These are phyloP conservation scores for Spheniscus mendiculus DNA, from an alignment of 2,113 vertebrate species.

Conservation along the genomic window DNA sequence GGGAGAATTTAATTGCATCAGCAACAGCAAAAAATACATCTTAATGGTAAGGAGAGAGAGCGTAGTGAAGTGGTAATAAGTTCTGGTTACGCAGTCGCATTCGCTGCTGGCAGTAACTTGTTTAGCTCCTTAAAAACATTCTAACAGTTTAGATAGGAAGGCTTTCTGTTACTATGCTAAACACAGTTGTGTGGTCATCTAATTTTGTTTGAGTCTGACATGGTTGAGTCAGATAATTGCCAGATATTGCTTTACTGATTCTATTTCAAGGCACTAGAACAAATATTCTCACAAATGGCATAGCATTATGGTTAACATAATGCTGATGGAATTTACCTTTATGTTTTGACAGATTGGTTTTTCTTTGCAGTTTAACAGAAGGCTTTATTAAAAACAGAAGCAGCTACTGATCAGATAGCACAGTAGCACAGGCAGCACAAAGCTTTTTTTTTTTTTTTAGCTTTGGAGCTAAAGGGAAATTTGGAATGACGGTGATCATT, in stretches of 20 bases:
- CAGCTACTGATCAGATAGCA: background rate
- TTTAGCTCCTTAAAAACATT: background rate
- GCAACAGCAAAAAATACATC: background rate
- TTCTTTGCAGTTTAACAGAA: background rate
- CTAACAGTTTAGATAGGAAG: background rate
- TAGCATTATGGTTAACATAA: background rate
- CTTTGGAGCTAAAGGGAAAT: background rate
- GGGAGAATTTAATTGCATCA: background rate
- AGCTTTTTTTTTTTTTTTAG: background rate
- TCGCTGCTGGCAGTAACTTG: background rate
- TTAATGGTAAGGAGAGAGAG: background rate
- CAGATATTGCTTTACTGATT: background rate
- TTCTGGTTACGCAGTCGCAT: background rate
- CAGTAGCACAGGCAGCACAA: background rate
- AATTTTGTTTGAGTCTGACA: background rate
- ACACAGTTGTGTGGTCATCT: background rate
- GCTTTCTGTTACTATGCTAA: background rate
- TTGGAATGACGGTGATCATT: background rate
- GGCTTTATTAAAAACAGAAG: background rate
- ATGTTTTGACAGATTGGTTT: background rate
- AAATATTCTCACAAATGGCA: background rate
- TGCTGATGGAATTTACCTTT: conserved; percentile 10
- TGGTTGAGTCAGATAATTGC: background rate
- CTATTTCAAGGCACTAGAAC: background rate
- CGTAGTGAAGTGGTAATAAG: background rate